Percentiles rank a stretch among this genome's conserved stretches.
These are phyloP conservation scores for Saturnia pavonia DNA, from an alignment of 2,888 invertebrate species.

Conservation along the genomic window DNA sequence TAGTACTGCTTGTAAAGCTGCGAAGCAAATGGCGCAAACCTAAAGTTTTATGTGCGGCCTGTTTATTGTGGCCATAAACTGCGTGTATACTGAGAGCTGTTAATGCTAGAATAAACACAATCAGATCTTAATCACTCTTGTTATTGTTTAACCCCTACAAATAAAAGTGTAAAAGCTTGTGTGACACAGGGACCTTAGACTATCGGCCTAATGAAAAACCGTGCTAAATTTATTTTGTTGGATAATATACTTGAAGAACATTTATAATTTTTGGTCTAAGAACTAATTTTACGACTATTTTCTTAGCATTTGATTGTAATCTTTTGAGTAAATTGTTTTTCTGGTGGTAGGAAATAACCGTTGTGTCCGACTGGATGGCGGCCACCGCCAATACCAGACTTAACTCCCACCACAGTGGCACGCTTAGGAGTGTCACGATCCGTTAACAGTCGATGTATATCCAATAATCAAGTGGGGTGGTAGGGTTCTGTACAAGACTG, in stretches of 20 bases:
- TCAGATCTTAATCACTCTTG: conserved; percentile 12
- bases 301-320: background rate
- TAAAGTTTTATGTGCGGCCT: conserved; percentile 56
- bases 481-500: no score
- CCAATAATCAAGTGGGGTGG: no score
- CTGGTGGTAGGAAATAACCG: no score
- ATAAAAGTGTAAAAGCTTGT: conserved; percentile 7
- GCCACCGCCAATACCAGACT: no score
- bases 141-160: conserved; percentile 15
- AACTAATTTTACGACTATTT: background rate
- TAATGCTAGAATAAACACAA: conserved; percentile 5
- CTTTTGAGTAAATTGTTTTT: no score
- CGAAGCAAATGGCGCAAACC: conserved; percentile 47
- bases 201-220: background rate
- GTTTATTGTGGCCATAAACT: conserved; percentile 43
- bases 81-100: conserved; percentile 6
- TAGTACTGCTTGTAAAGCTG: conserved; percentile 37
- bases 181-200: background rate
- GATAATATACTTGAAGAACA: background rate
- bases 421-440: no score
- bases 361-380: no score
- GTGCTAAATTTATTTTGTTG: background rate
- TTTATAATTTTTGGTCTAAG: background rate
- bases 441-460: no score
- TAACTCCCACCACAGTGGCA: no score